phyloP scores from a whole-genome alignment of 2,888 invertebrate genomes.

The Xylota sylvarum region DNA sequence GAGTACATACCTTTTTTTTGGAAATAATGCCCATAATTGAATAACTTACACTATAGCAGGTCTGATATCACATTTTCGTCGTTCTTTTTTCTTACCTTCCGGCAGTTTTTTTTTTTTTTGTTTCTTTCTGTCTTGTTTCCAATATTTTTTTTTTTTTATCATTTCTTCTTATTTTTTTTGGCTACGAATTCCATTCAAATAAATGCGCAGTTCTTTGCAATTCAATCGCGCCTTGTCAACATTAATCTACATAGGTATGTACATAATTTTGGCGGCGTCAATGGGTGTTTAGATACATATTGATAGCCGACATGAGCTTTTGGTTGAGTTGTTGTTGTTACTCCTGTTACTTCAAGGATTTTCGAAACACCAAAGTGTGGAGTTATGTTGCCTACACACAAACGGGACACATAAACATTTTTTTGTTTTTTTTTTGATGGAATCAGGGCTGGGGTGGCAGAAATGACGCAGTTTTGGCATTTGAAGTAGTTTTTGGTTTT shows the following conservation, averaged over 20 bases:
- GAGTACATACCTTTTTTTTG: conserved; percentile 30
- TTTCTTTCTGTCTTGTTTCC: conserved; percentile 12
- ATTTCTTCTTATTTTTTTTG: neutral
- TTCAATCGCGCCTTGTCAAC: conserved; percentile 45
- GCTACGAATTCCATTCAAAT: conserved; percentile 36
- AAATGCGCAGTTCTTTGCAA: conserved; percentile 70
- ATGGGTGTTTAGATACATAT: conserved; percentile 29
- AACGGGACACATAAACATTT: neutral
- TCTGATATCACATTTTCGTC: conserved; percentile 37
- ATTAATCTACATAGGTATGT: conserved; percentile 18
- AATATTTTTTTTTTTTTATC: neutral
- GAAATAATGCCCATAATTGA: neutral
- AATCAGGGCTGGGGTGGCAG: neutral
- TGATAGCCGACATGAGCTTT: conserved; percentile 12
- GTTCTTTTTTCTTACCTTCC: conserved; percentile 31
- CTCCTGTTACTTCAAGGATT: conserved; percentile 1
- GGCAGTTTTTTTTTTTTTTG: conserved; percentile 18
- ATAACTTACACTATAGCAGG: conserved; percentile 12
- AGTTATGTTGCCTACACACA: neutral
- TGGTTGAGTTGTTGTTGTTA: neutral
- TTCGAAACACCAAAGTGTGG: too few relatives aligned
- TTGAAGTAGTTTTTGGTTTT: neutral
- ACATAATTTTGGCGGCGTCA: conserved; percentile 1
- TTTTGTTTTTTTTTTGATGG: neutral
- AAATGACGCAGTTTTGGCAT: conserved; percentile 28